Conservation (phyloP, 2,888 invertebrate species). For the Deilephila elpenor region DNA sequence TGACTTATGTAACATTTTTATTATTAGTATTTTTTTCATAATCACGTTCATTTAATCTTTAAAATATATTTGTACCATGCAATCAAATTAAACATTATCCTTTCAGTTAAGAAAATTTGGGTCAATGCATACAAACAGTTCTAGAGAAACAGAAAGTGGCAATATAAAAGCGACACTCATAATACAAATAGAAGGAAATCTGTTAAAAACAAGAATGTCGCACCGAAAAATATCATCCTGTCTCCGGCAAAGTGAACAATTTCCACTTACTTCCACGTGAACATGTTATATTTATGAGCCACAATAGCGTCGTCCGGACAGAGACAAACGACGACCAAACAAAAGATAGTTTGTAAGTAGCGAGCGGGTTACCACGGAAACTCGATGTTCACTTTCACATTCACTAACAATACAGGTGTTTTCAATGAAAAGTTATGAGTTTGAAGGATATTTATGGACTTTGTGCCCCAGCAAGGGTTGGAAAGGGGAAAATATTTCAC, state of each 20-base stretch:
- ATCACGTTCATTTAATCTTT: too few relatives aligned
- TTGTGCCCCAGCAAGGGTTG: neutral
- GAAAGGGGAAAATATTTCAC: neutral
- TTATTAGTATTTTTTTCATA: too few relatives aligned
- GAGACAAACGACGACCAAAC: constrained; percentile 67
- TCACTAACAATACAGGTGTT: constrained; percentile 20
- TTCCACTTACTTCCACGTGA: constrained; percentile 58
- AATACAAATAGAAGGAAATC: constrained; percentile 35
- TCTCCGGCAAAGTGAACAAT: constrained; percentile 51
- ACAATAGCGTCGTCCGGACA: constrained; percentile 63
- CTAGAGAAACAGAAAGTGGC: constrained; percentile 12
- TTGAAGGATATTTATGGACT: neutral
- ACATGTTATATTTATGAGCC: constrained; percentile 62
- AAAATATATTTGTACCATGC: too few relatives aligned
- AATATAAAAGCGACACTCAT: constrained; percentile 21
- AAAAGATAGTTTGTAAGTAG: constrained; percentile 62
- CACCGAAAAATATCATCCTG: constrained; percentile 48
- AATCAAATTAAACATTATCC: too few relatives aligned
- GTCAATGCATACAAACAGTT: neutral
- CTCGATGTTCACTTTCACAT: constrained; percentile 28
- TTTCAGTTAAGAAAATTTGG: neutral
- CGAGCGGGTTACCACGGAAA: constrained; percentile 34
- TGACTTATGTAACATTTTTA: too few relatives aligned
- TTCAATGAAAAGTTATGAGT: constrained; percentile 8
- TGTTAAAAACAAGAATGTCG: constrained; percentile 42